Evolutionary conservation across 2,113 vertebrate genomes (phyloP).

Genomic region (Macquaria ambigua): DNA sequence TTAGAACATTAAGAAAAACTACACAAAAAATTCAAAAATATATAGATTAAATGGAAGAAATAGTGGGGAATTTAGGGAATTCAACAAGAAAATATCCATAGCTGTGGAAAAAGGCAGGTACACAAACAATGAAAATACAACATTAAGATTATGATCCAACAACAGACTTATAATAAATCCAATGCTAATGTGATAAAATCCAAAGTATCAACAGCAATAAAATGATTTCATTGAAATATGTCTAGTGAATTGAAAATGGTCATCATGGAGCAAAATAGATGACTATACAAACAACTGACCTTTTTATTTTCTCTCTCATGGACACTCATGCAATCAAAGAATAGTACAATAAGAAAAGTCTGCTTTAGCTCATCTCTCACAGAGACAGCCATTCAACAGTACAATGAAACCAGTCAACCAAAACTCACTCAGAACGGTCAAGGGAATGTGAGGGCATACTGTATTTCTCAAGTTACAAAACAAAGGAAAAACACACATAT

Average conservation of each 20-base stretch:
- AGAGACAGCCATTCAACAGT: not conserved
- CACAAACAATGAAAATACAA: not conserved
- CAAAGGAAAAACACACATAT: not conserved
- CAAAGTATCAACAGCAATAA: not conserved
- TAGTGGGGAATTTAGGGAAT: too few relatives aligned
- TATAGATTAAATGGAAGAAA: too few relatives aligned
- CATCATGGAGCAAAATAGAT: not conserved
- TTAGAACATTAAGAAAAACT: not conserved
- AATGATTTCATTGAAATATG: not conserved
- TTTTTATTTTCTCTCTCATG: not conserved
- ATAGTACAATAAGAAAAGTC: not conserved
- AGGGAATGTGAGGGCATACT: not conserved
- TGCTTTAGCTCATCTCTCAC: too few relatives aligned
- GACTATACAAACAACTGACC: not conserved
- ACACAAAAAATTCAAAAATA: not conserved
- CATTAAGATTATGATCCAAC: not conserved
- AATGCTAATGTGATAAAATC: not conserved
- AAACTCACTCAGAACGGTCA: not conserved
- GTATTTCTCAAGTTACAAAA: not conserved
- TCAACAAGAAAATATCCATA: too few relatives aligned
- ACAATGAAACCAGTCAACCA: not conserved
- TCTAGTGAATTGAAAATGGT: not conserved
- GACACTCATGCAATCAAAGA: not conserved
- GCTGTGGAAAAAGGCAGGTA: too few relatives aligned
- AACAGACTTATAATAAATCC: not conserved